Percentiles rank a stretch among this genome's conserved stretches.
phyloP scores from a whole-genome alignment of 2,797 vertebrate species.

The Antrozous pallidus region DNA sequence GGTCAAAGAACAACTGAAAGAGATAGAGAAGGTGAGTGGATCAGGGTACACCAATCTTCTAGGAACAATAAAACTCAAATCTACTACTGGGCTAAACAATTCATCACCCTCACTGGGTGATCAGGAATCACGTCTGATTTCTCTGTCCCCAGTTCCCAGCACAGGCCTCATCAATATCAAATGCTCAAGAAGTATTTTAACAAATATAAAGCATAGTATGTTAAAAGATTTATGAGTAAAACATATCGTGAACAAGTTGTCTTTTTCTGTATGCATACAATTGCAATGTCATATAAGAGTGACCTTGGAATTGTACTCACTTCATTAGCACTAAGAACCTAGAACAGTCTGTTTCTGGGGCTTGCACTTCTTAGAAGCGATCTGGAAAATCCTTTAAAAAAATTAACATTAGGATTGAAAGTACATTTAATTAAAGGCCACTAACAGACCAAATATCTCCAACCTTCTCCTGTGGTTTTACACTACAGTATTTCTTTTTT shows the following conservation, averaged over 20 bases:
- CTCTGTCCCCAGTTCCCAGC: background rate
- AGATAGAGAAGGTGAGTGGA: background rate
- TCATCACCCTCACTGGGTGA: background rate
- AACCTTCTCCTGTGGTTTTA: background rate
- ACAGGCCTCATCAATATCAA: background rate
- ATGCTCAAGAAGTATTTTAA: background rate
- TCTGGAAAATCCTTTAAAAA: background rate
- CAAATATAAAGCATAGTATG: background rate
- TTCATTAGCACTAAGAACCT: background rate
- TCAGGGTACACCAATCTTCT: background rate
- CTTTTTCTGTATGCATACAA: background rate
- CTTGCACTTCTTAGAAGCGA: background rate
- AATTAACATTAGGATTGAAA: background rate
- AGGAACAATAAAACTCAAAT: background rate
- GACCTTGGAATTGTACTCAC: background rate
- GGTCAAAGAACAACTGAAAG: background rate
- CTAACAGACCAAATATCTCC: background rate
- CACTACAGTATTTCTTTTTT: background rate
- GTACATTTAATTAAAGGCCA: background rate
- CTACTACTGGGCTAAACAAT: background rate
- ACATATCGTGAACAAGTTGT: background rate
- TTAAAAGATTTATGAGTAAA: background rate
- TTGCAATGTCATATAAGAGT: background rate
- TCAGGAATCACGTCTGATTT: background rate
- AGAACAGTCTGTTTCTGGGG: background rate